Base-by-base conservation (phyloP, 2,797 vertebrate genomes). In the Betta splendens region DNA sequence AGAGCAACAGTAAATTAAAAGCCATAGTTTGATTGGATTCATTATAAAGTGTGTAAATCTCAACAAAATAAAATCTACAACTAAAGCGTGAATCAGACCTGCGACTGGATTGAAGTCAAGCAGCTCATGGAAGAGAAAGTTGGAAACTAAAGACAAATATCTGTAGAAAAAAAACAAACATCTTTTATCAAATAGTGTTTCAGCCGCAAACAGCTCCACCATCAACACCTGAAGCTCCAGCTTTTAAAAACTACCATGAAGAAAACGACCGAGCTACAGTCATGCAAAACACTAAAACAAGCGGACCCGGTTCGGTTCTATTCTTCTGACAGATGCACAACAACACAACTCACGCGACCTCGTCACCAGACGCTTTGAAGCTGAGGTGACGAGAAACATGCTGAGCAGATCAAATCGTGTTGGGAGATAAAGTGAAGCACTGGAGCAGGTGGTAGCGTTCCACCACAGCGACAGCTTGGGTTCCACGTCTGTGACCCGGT, bases 251-350 rank as follows among this genome's bases (percentile, higher is more conserved):
- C n/a, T n/a, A n/a, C n/a, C n/a, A 11, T 1, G 3, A 62, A 37
- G 32, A 44, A n/a, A n/a, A n/a, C n/a, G n/a, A 68, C 1, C 43
- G 49, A 73, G 47, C 51, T 29, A 58, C 55, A 60, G 64, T 79
- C 79, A 81, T 81, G 79, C 79, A 77, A 69, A 69, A 75, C 64
- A 64, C 11, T 20, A 7, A 51, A 29, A n/a, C n/a, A n/a, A 40
- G 56, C 48, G 10, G 6, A 11, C 43, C 20, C 43, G 32, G 39
- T 21, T 22, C 1, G 26, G 18, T 58, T 33, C 21, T 44, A 44
- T 53, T 26, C n/a, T 8, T 35, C 7, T 17, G 9, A 39, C 44
- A 7, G 52, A 40, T 13, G 7, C 29, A 56, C 22, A 7, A 33
- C 17, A 45, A 9, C 26, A 42, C 17, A 15, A 25, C 10, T 11